Base-by-base conservation (phyloP, 2,888 invertebrate genomes). In the Dioctria rufipes region DNA sequence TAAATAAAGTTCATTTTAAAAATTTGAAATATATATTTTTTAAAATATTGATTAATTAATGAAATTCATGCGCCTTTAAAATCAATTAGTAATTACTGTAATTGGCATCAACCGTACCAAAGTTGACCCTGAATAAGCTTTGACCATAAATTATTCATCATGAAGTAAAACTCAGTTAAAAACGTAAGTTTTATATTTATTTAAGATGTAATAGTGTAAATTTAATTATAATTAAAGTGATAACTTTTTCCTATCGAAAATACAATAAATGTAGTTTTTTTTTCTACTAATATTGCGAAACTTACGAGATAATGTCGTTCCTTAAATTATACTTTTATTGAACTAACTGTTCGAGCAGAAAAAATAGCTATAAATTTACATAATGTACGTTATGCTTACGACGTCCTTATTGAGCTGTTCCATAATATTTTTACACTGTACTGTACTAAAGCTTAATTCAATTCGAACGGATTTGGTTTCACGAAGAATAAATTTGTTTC, bases 271-370 rank as follows among this genome's bases (percentile, higher is more conserved):
- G 51, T 63, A 63, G 61, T 63, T 77, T 63, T 77, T 63, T 77
- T 43, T 77, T 58, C 49, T 77, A 25, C 25, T 25, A 77, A 77
- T 25, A 77, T 77, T 77, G 77, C 77, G 77, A 77, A 77, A 77
- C 77, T 77, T 77, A 77, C 46, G 77, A 77, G 77, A 77, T 77
- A 77, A 49, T 73, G 73, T 77, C 63, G 77, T 77, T 77, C 63
- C 63, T 63, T 77, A 61, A 77, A 63, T 77, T 77, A 63, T 63
- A 60, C 37, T 77, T 40, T 60, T 39, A 43, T 75, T 75, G 40
- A 54, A 42, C 54, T 75, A 58, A 60, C 37, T 69, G 69, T 37
- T 42, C 37, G 69, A 51, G 25, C 39, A 69, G 37, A 69, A 25
- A 69, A 51, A 49, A 69, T 54, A 69, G 11, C 69, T 69, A 51